Percentiles rank a stretch among this genome's conserved stretches.
phyloP scores from a whole-genome alignment of 2,888 invertebrate genomes.

The Ectemnius continuus region DNA sequence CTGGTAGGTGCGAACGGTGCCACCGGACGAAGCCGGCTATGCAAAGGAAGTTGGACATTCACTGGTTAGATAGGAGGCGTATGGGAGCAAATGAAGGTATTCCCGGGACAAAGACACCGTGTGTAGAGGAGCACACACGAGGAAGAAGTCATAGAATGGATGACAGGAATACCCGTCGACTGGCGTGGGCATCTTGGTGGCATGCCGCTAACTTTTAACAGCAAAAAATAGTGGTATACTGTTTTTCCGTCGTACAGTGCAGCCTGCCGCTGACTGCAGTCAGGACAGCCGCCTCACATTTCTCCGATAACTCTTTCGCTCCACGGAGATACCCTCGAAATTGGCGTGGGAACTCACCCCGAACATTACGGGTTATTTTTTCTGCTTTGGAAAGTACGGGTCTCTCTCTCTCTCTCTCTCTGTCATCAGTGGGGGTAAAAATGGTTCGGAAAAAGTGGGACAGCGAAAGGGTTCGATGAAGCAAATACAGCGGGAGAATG shows the following conservation, averaged over 20 bases:
- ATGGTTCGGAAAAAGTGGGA: not conserved
- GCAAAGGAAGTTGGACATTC: not conserved
- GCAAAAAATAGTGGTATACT: not conserved
- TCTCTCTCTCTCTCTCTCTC: no score
- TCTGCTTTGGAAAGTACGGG: no score
- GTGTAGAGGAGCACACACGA: not conserved
- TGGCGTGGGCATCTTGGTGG: slow-evolving; percentile 1
- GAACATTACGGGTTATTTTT: no score
- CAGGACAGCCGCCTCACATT: not conserved
- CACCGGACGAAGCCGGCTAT: not conserved
- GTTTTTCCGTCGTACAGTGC: not conserved
- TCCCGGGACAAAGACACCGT: not conserved
- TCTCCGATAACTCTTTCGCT: not conserved
- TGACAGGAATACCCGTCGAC: not conserved
- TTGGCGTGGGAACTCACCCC: no score
- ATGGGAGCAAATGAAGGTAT: slow-evolving; percentile 1
- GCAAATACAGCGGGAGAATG: not conserved
- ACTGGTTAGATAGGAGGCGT: not conserved
- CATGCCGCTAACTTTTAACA: not conserved
- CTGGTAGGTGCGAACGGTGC: no score
- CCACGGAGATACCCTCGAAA: not conserved
- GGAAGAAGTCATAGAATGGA: slow-evolving; percentile 4
- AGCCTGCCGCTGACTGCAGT: not conserved
- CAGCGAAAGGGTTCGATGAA: not conserved
- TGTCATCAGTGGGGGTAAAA: no score